Conservation (phyloP, 1,140 invertebrate species). For the Brachionus sp. region DNA sequence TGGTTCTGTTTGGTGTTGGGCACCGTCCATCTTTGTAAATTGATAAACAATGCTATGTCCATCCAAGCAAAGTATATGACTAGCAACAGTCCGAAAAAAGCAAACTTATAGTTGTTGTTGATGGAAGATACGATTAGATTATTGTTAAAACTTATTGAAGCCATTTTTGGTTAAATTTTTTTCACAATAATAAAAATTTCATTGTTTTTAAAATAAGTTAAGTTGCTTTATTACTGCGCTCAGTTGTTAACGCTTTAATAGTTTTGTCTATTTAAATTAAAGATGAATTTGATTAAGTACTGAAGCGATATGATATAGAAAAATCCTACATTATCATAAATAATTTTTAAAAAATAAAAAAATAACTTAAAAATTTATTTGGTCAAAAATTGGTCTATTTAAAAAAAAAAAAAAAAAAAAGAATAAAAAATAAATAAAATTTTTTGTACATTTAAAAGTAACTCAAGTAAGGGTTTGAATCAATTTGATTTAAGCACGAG, state of each 20-base stretch:
- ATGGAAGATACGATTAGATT: background rate
- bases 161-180: background rate
- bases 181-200: background rate
- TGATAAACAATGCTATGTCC: conserved; percentile 32
- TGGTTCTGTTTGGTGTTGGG: background rate
- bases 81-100: background rate
- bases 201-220: background rate
- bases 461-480: background rate
- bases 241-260: background rate
- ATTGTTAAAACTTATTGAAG: conserved; percentile 15
- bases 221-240: background rate
- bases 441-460: background rate
- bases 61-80: conserved; percentile 28
- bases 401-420: background rate
- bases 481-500: background rate
- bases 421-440: too few relatives aligned
- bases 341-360: background rate
- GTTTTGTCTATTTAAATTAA: background rate
- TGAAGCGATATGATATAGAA: background rate
- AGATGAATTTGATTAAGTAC: background rate
- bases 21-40: background rate
- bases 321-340: background rate
- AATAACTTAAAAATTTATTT: background rate
- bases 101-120: conserved; percentile 27
- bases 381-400: background rate